Conservation (phyloP, 2,888 invertebrate genomes). For the Galerucella nymphaeae region DNA sequence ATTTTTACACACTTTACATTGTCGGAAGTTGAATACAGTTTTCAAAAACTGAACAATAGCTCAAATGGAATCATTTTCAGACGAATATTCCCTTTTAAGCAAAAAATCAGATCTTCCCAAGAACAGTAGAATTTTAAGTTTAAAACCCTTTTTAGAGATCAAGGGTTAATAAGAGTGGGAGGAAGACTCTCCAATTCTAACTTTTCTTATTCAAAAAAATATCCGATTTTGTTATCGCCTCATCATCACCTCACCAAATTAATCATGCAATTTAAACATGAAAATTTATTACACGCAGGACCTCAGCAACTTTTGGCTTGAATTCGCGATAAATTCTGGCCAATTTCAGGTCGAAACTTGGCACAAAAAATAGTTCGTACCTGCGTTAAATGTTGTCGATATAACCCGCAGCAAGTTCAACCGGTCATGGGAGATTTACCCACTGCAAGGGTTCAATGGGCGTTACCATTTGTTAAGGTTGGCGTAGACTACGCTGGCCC, state of each 20-base stretch:
- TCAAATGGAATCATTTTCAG: constrained; percentile 23
- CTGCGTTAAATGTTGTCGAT: constrained; percentile 43
- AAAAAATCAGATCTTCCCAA: constrained; percentile 10
- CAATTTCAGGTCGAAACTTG: constrained; percentile 40
- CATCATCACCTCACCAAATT: constrained; percentile 42
- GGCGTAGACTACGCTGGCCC: constrained; percentile 46
- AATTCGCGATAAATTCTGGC: constrained; percentile 47
- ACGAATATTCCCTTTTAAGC: constrained; percentile 20
- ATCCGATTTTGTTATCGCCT: constrained; percentile 43
- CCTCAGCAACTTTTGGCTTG: constrained; percentile 39
- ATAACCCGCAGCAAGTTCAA: constrained; percentile 29
- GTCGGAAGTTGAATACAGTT: constrained; percentile 3
- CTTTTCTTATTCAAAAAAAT: constrained; percentile 42
- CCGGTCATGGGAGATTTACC: constrained; percentile 44
- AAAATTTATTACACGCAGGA: constrained; percentile 42
- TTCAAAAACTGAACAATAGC: constrained; percentile 19
- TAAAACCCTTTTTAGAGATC: constrained; percentile 46
- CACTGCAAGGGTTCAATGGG: background rate
- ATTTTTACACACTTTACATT: too few relatives aligned
- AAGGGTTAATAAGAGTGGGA: constrained; percentile 37
- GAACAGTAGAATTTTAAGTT: constrained; percentile 30
- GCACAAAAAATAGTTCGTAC: constrained; percentile 38
- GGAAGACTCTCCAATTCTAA: constrained; percentile 32
- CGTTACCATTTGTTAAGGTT: constrained; percentile 39
- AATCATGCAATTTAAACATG: constrained; percentile 40